Evolutionary conservation across 92 coral and sea anemone species (phyloP), one percentile per base, ranked within the genome.

Genomic region (Epizoanthus rinbou): DNA sequence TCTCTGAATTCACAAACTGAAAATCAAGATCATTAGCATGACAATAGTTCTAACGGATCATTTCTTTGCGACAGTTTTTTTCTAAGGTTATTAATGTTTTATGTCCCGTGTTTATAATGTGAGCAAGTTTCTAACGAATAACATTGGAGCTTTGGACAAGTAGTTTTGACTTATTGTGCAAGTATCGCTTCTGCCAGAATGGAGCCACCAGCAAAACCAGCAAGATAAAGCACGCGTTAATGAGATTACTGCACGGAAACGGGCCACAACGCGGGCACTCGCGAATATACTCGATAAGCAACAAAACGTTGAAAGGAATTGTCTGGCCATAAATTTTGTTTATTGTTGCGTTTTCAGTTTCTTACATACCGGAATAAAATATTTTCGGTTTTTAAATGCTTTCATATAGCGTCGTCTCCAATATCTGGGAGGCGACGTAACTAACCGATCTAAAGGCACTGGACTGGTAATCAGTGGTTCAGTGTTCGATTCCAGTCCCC

Each of bases 151-250:
- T 59, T 76, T 76, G 3, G 70, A 76, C 82, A 37, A 76, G 58
- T 35, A 58, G 69, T 60, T 60, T 59, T 37, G 18, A 59, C 35
- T 43, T 18, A 13, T 21, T 60, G 45, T 19, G 71, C 81, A 58
- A 76, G 69, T 76, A 59, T 57, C 64, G 25, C 69, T 37, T 39
- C 62, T 16, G 63, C 45, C 16, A 35, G 3, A 62, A 18, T 78
- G 43, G n/a, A 62, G 50, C 82, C 82, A 78, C 82, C 56, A 63
- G 82, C 21, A 60, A 78, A 60, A 14, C 43, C 70, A 13, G 54
- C 35, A 78, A 24, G 64, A 78, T 21, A 13, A 18, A 3, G 22
- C 41, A 16, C 21, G 24, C 39, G 4, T 33, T 3, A 65, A 22
- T 28, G 31, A 13, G 22, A 67, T 16, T 65, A 33, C 50, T 50